A percentile compares a stretch with the other conserved stretches of the same genome.
Conservation (phyloP, 2,888 invertebrate species). For the Lacanobia wlatinum region DNA sequence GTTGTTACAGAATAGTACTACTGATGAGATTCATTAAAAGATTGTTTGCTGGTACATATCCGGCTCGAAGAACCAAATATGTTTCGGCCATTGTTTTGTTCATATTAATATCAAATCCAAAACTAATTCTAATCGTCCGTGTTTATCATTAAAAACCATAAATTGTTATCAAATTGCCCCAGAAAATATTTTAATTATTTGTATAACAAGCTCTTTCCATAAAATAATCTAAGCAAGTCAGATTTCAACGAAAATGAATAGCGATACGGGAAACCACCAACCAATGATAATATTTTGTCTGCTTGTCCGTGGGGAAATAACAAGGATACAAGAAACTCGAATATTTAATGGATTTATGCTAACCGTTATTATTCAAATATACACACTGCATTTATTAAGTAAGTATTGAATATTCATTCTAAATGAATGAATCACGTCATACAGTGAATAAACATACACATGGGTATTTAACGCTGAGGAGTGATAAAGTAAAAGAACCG, state of each 20-base stretch:
- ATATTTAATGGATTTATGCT: constrained; percentile 7
- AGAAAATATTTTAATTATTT: not conserved
- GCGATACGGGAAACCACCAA: not conserved
- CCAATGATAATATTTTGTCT: constrained; percentile 28
- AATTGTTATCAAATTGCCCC: not conserved
- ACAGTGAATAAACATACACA: not conserved
- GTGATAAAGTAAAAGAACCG: no score
- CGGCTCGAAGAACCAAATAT: not conserved
- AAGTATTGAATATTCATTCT: constrained; percentile 21
- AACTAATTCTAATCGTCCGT: not conserved
- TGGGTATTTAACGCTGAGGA: not conserved
- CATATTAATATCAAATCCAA: not conserved
- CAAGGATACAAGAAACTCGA: constrained; percentile 12
- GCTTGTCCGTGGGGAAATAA: constrained; percentile 38
- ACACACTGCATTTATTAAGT: constrained; percentile 8
- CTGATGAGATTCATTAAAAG: not conserved
- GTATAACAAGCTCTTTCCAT: not conserved
- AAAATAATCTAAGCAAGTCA: not conserved
- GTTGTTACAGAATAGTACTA: no score
- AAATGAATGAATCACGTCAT: no score
- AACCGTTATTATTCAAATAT: constrained; percentile 13
- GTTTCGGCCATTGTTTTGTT: not conserved
- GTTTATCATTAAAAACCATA: not conserved
- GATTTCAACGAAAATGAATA: constrained; percentile 11
- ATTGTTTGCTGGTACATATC: not conserved